These are phyloP conservation scores for Euplexia lucipara DNA, from an alignment of 2,888 invertebrate genomes.

Conservation along the genomic window DNA sequence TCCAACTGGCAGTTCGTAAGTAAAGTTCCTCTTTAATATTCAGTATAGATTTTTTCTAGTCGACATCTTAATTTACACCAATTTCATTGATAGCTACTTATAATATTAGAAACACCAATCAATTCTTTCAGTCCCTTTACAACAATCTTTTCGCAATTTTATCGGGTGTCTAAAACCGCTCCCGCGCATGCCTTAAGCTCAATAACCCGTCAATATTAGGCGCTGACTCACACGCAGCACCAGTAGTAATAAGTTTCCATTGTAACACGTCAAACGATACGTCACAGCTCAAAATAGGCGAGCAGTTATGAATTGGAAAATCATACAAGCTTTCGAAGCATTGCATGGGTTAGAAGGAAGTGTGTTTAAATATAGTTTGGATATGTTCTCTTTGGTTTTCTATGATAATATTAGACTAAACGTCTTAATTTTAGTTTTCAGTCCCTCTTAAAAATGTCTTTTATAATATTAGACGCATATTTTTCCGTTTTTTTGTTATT, in stretches of 20 bases:
- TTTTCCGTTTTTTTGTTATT: no score
- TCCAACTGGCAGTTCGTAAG: no score
- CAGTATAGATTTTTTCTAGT: no score
- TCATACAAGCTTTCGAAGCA: constrained; percentile 15
- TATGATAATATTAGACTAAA: no score
- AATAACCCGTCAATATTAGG: constrained; percentile 69
- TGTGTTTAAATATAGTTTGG: constrained; percentile 17
- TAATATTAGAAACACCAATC: no score
- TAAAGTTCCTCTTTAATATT: no score
- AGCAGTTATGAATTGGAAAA: constrained; percentile 52
- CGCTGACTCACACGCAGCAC: constrained; percentile 75
- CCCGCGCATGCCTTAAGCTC: constrained; percentile 20
- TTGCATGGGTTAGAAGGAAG: not conserved
- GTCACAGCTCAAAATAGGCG: constrained; percentile 58
- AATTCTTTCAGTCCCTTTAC: no score
- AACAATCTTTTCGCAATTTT: not conserved
- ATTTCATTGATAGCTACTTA: no score
- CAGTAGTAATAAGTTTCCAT: constrained; percentile 67
- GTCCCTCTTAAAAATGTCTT: no score
- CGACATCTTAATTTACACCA: no score
- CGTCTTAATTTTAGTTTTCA: no score
- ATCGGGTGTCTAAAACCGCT: constrained; percentile 45
- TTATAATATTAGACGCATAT: no score
- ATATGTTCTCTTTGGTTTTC: not conserved
- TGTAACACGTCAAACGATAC: constrained; percentile 60